Evolutionary conservation across 2,888 invertebrate species (phyloP), one percentile per base, ranked within the genome.

Genomic region (Tachina grossa): DNA sequence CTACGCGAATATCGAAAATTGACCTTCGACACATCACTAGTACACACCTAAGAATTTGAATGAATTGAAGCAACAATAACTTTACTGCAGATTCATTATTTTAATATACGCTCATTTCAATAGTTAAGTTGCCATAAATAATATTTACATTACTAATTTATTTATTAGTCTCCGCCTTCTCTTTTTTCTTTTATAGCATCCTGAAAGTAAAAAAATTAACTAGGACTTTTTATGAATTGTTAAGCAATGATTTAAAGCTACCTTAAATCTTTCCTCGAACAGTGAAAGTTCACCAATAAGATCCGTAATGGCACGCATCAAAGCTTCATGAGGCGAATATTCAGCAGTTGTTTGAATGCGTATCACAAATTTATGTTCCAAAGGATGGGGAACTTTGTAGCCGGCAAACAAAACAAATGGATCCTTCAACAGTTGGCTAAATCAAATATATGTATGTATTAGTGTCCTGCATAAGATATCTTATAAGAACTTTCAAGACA

Each of bases 361-460:
- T 65, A 99, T 94, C 0, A 99, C 96, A 93, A 99, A 97, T 93
- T 99, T 99, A 92, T 99, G 98, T 92, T 99, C 99, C 89, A 99
- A 92, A 0, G 99, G 99, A 95, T 99, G 99, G 9, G 99, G 99
- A 69, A 98, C 95, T 93, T 99, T 99, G 93, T 99, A 99, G 8
- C 99, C 99, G 88, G 99, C 99, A 93, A 99, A 99, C 63, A 99
- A 92, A 14, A 99, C 99, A 94, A 98, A 97, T 0, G 99, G 99
- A 92, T 99, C 99, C 93, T 99, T 99, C 87, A 99, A 93, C 63
- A 99, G 94, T 93, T 99, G 99, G 89, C 99, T 99, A 43, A 85
- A 59, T n/a, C 9, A 68, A 11, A 63, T 14, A 3, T 3, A 63
- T 49, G 2, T 4, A n/a, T n/a, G n/a, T n/a, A n/a, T n/a, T n/a